These are phyloP conservation scores for Harpalus rubripes DNA, from an alignment of 2,888 invertebrate species.

Conservation along the genomic window DNA sequence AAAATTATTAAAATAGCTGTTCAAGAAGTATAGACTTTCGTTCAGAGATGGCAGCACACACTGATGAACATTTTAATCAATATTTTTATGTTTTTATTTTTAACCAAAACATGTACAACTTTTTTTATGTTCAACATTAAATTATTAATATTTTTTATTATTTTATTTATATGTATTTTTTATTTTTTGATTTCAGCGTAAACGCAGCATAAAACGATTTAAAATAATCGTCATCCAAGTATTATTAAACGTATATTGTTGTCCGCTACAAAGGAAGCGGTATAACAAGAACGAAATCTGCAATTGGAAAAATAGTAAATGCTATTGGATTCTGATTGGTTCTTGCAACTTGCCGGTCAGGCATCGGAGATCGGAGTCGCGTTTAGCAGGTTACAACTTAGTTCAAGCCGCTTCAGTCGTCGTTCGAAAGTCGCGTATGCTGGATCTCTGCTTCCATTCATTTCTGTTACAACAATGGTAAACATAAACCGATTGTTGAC, in stretches of 20 bases:
- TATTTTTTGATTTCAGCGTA: too few relatives aligned
- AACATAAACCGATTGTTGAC: constrained; percentile 19
- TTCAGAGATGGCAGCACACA: constrained; percentile 12
- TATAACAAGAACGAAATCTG: constrained; percentile 1
- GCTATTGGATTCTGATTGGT: constrained; percentile 59
- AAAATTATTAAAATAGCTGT: background rate
- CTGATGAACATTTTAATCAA: background rate
- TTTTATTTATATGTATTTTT: too few relatives aligned
- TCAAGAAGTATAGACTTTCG: background rate
- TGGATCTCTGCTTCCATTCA: constrained; percentile 40
- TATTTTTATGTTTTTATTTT: background rate
- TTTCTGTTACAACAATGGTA: constrained; percentile 55
- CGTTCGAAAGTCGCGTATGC: constrained; percentile 63
- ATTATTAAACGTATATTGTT: background rate
- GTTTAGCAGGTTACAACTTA: constrained; percentile 60
- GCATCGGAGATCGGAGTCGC: constrained; percentile 52
- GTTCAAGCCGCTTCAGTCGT: constrained; percentile 51
- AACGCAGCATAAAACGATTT: background rate
- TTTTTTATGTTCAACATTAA: background rate
- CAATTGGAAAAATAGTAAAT: constrained; percentile 11
- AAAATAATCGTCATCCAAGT: background rate
- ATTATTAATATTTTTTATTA: background rate
- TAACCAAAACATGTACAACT: background rate
- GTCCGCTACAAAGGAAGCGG: background rate
- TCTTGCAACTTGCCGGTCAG: constrained; percentile 56